Base-by-base conservation (phyloP, 2,113 vertebrate species). In the Solenodon paradoxus region DNA sequence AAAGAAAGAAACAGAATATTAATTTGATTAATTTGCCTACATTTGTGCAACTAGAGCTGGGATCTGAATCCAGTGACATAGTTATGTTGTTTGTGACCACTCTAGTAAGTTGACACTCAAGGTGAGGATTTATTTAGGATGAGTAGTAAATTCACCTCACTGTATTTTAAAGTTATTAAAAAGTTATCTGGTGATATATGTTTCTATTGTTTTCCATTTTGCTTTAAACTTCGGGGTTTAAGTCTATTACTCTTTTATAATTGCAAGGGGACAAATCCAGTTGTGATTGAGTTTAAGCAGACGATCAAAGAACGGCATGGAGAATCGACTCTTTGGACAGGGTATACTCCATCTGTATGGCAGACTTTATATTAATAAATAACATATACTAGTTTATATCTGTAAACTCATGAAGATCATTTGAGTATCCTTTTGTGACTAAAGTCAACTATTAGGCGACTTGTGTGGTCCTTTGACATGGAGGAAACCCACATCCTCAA, bases 11-110 rank as follows among this genome's bases (percentile, higher is more conserved):
- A 55, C 9, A n/a, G n/a, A n/a, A n/a, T n/a, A n/a, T n/a, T n/a
- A n/a, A n/a, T n/a, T n/a, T n/a, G n/a, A n/a, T n/a, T n/a, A 11
- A 24, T 63, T 68, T 83, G 15, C 24, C 38, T 53, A 15, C 9
- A 22, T 81, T 53, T 69, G 4, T 26, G 28, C 35, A 17, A 6
- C 17, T 40, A 3, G 10, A 28, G 19, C 16, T 68, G 19, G 32
- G 4, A 12, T 13, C 7, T 28, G 11, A 61, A 35, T 9, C 4
- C 47, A 42, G 1, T 0, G 2, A 9, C 9, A 4, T 13, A 3
- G 8, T 15, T 13, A 0, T 3, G 30, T 26, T 1, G 32, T 22
- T 2, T 9, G 32, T 12, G 35, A 15, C 7, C 26, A 9, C 28
- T 17, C 24, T 19, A 8, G 12, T 20, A 51, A 8, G 35, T 12